Evolutionary conservation across 2,888 invertebrate species (phyloP), one percentile per base, ranked within the genome.

Genomic region (Drosophila yooni): DNA sequence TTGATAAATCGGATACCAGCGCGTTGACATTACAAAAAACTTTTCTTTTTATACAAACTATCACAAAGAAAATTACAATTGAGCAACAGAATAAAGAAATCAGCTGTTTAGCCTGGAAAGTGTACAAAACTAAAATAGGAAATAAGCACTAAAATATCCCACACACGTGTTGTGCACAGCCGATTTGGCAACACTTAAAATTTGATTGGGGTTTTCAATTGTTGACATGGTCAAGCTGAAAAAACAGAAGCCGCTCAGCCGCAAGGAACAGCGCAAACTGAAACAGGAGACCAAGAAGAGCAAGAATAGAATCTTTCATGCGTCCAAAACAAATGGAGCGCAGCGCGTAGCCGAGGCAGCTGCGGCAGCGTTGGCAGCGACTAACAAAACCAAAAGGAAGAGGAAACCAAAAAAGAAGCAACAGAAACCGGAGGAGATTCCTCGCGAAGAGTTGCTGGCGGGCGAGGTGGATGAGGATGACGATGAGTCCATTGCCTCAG

Each of bases 1-100:
- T 93, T 97, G 96, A 93, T 97, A 99, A 40, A 98, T 91, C 2
- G 98, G 99, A 94, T 99, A 99, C 95, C 97, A 93, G 21, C 93
- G 91, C 4, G 91, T 90, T 27, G 93, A 93, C 93, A 93, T 93
- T 4, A 0, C 31, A 27, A 13, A 5, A 5, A 31, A 10, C 18
- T 40, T 34, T 1, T 31, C 10, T 69, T 65, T 63, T 63, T 43
- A 62, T 62, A 70, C 6, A 77, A 70, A 51, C 64, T 34, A 48
- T 36, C 5, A 33, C 70, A 62, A 40, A 33, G 1, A 13, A 54
- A 59, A 60, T 13, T 38, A 15, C 31, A 56, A 65, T 58, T 57
- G 27, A 40, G 11, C 13, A 60, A 52, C 15, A 25, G 40, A n/a
- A 43, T 25, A n/a, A 52, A 8, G 27, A 3, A 27, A 38, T 31